Evolutionary conservation across 2,888 invertebrate species (phyloP), one percentile per base, ranked within the genome.

Genomic region (Eupelmus urozonus): DNA sequence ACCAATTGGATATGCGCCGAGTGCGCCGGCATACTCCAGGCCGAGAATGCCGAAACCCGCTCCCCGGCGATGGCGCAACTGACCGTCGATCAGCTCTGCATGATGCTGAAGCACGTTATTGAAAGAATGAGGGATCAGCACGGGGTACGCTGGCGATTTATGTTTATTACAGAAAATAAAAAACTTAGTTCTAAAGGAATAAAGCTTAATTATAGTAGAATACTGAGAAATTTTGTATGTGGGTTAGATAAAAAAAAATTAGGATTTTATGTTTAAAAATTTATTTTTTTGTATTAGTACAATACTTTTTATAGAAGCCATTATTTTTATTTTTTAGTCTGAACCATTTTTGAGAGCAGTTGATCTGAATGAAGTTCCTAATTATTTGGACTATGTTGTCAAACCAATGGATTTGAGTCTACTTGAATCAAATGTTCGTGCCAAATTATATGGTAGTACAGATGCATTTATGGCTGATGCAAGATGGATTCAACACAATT

Each of bases 401-500:
- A 94, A 96, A 86, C 97, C 98, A 0, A 97, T 98, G 94, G 96
- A 96, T 87, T 91, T 98, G 55, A 91, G 92, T 18, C 92, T 93
- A 16, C 91, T 98, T 85, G 94, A 95, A 85, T 91, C 93, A 74
- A 96, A 97, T 88, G 95, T 98, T 65, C 91, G 92, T 70, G 92
- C 93, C 66, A 94, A 94, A 69, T 87, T 92, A 27, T 98, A 97
- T 90, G 95, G 95, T 16, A 96, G 95, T 87, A 95, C 97, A 0
- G 96, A 97, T 85, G 96, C 96, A 1, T 97, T 98, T 90, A 91
- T 96, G 74, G 94, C 96, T 0, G 98, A 98, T 89, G 94, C 95
- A 9, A 96, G 96, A 88, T 98, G 98, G 98, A 95, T 98, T 85
- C 92, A 96, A 69, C 98, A 98, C 89, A 98, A 98, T 90, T 96